These are phyloP conservation scores for Trichogramma pretiosum DNA, from an alignment of 1,140 invertebrate species.

Conservation along the genomic window DNA sequence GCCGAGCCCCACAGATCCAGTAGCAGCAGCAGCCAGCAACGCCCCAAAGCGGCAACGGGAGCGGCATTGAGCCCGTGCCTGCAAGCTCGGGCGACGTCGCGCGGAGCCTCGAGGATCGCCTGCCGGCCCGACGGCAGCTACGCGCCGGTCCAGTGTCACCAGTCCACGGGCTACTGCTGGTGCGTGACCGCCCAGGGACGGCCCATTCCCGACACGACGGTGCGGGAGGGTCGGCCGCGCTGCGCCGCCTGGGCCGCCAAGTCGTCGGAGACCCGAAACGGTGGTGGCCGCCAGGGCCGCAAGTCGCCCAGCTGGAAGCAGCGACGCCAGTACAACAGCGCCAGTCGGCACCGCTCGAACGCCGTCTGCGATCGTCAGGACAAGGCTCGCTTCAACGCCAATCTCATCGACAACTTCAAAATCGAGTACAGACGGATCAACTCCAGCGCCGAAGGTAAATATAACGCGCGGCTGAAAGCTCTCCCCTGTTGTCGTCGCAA, in stretches of 20 bases:
- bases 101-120: conserved; percentile 43
- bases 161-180: conserved; percentile 67
- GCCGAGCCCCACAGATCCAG: too few relatives aligned
- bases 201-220: conserved; percentile 66
- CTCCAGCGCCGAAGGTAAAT: conserved; percentile 34
- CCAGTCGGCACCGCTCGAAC: conserved; percentile 33
- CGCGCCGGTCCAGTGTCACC: conserved; percentile 74
- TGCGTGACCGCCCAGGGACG: conserved; percentile 75
- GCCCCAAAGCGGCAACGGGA: too few relatives aligned
- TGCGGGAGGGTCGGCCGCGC: conserved; percentile 56
- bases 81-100: conserved; percentile 37
- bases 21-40: too few relatives aligned
- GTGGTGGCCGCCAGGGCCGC: conserved; percentile 29
- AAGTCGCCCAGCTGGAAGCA: conserved; percentile 36
- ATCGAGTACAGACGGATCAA: conserved; percentile 60
- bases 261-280: conserved; percentile 24
- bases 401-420: conserved; percentile 72
- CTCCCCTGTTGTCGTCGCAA: too few relatives aligned
- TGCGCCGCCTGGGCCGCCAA: conserved; percentile 40
- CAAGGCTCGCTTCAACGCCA: conserved; percentile 68
- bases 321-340: conserved; percentile 28
- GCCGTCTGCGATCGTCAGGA: conserved; percentile 69
- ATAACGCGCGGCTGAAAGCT: too few relatives aligned
- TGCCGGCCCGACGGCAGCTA: conserved; percentile 77
- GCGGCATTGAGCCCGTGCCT: conserved; percentile 47